Conservation (phyloP, 2,113 vertebrate genomes). For the Antennarius striatus region DNA sequence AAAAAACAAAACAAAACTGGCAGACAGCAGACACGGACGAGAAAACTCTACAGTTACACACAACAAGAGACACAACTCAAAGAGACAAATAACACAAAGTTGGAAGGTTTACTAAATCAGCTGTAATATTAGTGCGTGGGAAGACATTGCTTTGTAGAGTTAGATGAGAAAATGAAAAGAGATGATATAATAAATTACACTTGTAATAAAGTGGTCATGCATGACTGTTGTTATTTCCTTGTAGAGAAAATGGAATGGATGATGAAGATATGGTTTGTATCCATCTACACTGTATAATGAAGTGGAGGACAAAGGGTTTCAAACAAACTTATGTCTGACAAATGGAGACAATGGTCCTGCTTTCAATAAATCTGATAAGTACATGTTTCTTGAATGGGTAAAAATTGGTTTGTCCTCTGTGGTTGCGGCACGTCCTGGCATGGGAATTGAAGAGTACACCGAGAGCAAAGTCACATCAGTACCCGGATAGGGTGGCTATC, state of each 20-base stretch:
- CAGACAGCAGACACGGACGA: constrained; percentile 41
- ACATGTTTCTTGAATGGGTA: constrained; percentile 4
- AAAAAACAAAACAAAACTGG: constrained; percentile 41
- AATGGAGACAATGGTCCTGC: constrained; percentile 49
- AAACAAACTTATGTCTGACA: constrained; percentile 50
- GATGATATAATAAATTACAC: constrained; percentile 32
- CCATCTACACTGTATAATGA: constrained; percentile 36
- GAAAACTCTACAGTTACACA: constrained; percentile 43
- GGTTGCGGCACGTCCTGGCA: not conserved
- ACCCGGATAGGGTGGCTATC: constrained; percentile 21
- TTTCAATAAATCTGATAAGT: constrained; percentile 33
- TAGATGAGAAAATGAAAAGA: constrained; percentile 46
- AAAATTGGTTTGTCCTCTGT: constrained; percentile 31
- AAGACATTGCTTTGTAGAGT: constrained; percentile 39
- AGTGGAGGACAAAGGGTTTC: constrained; percentile 39
- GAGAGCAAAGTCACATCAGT: constrained; percentile 19
- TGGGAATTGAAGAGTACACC: not conserved
- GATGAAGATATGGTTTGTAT: constrained; percentile 35
- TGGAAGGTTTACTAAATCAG: constrained; percentile 41
- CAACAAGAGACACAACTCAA: constrained; percentile 33
- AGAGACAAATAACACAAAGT: constrained; percentile 47
- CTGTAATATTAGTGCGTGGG: constrained; percentile 55
- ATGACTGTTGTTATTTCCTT: constrained; percentile 18
- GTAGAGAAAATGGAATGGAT: constrained; percentile 34
- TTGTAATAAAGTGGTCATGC: constrained; percentile 32